phyloP scores from a whole-genome alignment of 2,797 vertebrate species.

The Columba guinea region DNA sequence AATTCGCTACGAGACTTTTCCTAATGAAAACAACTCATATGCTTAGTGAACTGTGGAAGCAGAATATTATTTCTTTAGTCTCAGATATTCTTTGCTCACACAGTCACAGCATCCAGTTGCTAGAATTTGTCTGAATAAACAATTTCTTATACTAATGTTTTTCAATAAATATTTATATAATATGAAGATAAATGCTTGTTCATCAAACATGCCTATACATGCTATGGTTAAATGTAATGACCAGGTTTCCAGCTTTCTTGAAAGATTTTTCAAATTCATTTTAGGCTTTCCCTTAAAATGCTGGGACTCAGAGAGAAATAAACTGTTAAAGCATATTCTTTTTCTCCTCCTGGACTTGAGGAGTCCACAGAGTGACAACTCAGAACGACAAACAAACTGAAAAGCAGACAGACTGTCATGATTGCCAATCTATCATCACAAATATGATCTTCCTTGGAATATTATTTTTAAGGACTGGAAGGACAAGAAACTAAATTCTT shows the following conservation, averaged over 20 bases:
- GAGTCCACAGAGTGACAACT: constrained; percentile 60
- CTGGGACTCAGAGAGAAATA: neutral
- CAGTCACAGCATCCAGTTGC: neutral
- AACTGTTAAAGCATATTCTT: constrained; percentile 19
- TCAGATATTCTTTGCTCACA: neutral
- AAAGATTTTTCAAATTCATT: neutral
- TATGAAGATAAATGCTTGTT: neutral
- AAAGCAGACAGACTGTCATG: constrained; percentile 58
- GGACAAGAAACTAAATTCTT: constrained; percentile 22
- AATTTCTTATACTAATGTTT: neutral
- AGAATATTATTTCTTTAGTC: neutral
- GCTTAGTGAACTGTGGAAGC: neutral
- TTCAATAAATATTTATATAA: neutral
- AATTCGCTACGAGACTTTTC: neutral
- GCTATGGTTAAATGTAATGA: neutral
- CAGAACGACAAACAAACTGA: constrained; percentile 62
- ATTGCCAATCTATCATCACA: constrained; percentile 47
- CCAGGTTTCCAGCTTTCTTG: neutral
- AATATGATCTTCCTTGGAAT: constrained; percentile 57
- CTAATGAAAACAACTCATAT: neutral
- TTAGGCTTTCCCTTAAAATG: neutral
- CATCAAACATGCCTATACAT: neutral
- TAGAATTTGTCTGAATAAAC: neutral
- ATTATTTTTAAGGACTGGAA: constrained; percentile 49
- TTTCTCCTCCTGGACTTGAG: constrained; percentile 25